These are phyloP conservation scores for Synergus itoensis DNA, from an alignment of 2,888 invertebrate species.

Conservation along the genomic window DNA sequence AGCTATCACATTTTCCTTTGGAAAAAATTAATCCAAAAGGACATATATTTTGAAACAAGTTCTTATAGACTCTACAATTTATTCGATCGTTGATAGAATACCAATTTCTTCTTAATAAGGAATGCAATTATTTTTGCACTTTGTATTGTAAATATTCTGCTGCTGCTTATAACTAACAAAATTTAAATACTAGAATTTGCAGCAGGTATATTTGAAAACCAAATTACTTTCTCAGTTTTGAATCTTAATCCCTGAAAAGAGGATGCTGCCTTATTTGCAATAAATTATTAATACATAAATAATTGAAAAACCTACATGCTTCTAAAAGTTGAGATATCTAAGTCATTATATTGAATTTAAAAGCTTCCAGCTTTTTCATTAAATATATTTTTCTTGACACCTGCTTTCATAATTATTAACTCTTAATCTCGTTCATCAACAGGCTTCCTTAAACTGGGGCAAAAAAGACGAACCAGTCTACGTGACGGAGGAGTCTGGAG, in stretches of 20 bases:
- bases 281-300: not conserved
- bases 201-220: not conserved
- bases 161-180: not conserved
- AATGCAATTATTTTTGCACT: not conserved
- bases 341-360: not conserved
- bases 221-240: not conserved
- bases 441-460: slow-evolving; percentile 89
- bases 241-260: not conserved
- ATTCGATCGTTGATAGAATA: not conserved
- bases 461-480: slow-evolving; percentile 90
- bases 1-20: not conserved
- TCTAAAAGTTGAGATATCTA: not conserved
- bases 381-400: not conserved
- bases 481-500: slow-evolving; percentile 91
- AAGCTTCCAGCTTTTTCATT: not conserved
- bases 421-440: slow-evolving; percentile 27
- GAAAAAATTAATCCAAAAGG: not conserved
- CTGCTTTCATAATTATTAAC: slow-evolving; percentile 19
- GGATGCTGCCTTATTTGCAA: not conserved
- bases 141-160: not conserved
- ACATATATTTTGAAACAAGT: not conserved
- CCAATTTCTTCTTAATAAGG: not conserved
- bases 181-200: not conserved
- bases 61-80: not conserved
- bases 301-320: not conserved